Evolutionary conservation across 2,888 invertebrate genomes (phyloP), one percentile per base, ranked within the genome.

Genomic region (Isotomurus palustris): DNA sequence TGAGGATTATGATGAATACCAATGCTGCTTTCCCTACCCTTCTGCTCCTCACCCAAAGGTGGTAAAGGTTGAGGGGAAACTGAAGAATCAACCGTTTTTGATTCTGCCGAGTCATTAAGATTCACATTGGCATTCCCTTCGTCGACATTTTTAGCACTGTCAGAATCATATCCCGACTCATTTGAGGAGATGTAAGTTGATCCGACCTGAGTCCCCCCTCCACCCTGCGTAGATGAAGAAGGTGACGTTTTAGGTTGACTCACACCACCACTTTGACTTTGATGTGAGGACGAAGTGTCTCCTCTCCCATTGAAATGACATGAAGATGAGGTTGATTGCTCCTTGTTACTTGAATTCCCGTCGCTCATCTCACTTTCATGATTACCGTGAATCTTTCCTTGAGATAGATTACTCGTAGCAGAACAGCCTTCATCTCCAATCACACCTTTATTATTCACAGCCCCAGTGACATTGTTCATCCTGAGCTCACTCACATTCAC

Each of bases 131-230:
- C 21, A 29, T 3, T 36, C 29, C 48, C 49, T 17, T 67, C 70
- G n/a, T 71, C 71, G 6, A 68, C 63, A 49, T 72, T 72, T 47
- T 74, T 72, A 0, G 73, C 81, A 51, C 86, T 84, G 73, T 88
- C 88, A 75, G 87, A 87, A 73, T 88, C 88, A 74, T 88, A 88
- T 40, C 88, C 88, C 48, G 87, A 88, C 76, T 88, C 88, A 75
- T 87, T 88, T 44, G 87, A 88, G 75, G 87, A 87, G 49, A 87
- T 83, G 75, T 87, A 87, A 76, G 85, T 86, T 72, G 74, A 75
- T 53, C 69, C 67, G 6, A n/a, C 36, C 3, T 12, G 4, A 10
- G 17, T 19, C 2, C n/a, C 29, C 19, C 28, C 29, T 14, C 40
- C 8, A 43, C 49, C 43, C 5, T 45, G 47, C 45, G 45, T 41